Conservation (phyloP, 2,888 invertebrate genomes). For the Mythimna pallens region DNA sequence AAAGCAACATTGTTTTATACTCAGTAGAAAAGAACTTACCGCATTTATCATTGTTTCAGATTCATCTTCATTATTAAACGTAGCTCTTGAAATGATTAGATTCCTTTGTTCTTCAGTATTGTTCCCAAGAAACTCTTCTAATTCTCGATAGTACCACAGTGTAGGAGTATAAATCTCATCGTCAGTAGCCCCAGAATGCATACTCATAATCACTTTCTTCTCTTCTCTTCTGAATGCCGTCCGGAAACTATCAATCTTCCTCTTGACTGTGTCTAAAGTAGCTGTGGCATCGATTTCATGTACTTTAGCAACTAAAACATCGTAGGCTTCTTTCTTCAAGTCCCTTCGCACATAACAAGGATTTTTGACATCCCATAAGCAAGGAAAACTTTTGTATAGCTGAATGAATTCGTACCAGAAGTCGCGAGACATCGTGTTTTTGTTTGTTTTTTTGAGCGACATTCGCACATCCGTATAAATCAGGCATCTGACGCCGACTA, state of each 20-base stretch:
- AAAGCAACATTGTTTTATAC: no score
- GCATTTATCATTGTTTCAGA: conserved; percentile 7
- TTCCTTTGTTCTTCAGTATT: conserved; percentile 46
- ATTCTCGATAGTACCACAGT: conserved; percentile 48
- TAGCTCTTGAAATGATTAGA: conserved; percentile 13
- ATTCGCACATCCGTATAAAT: conserved; percentile 38
- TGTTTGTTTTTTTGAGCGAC: conserved; percentile 13
- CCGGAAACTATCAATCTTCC: conserved; percentile 52
- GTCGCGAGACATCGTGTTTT: conserved; percentile 45
- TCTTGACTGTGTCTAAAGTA: conserved; percentile 35
- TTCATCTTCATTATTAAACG: conserved; percentile 44
- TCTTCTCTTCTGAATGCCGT: conserved; percentile 51
- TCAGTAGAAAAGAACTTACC: conserved; percentile 24
- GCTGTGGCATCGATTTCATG: conserved; percentile 42
- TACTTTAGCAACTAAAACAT: conserved; percentile 37
- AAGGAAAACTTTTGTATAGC: conserved; percentile 48
- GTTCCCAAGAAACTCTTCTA: conserved; percentile 49
- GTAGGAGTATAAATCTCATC: conserved; percentile 42
- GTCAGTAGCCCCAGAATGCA: conserved; percentile 40
- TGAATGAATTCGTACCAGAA: conserved; percentile 53
- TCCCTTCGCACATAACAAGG: conserved; percentile 35
- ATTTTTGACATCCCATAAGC: conserved; percentile 48
- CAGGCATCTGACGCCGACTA: conserved; percentile 47
- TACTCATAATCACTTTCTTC: conserved; percentile 45
- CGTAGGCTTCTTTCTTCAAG: conserved; percentile 41